These are phyloP conservation scores for Myotis brandtii DNA, from an alignment of 2,113 vertebrate genomes.

Conservation along the genomic window DNA sequence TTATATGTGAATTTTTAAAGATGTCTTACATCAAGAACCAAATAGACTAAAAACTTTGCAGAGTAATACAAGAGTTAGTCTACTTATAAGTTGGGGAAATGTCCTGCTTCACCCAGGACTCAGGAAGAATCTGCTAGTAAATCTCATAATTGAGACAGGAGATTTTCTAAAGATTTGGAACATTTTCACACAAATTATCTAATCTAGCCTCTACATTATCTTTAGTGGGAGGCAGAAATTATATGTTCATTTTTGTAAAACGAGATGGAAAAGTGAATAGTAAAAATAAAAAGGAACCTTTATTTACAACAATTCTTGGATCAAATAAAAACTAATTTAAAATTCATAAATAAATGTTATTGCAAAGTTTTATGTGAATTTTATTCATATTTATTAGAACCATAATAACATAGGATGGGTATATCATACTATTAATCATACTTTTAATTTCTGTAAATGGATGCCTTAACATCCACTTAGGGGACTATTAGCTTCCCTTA, in stretches of 20 bases:
- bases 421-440: neutral
- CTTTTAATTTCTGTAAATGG: slow-evolving; percentile 30
- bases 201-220: neutral
- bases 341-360: neutral
- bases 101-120: neutral
- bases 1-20: neutral
- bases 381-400: neutral
- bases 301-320: neutral
- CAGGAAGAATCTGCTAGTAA: neutral
- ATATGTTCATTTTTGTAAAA: neutral
- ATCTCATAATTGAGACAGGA: neutral
- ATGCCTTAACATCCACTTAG: neutral
- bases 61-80: neutral
- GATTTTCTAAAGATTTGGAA: neutral
- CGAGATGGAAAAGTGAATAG: neutral
- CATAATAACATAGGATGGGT: neutral
- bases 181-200: slow-evolving; percentile 1
- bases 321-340: neutral
- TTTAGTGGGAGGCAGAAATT: neutral
- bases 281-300: neutral
- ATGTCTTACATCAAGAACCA: neutral
- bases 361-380: neutral
- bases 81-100: neutral
- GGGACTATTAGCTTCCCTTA: neutral
- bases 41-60: neutral